Base-by-base conservation (phyloP, 2,797 vertebrate species). In the Hemitrygon akajei region DNA sequence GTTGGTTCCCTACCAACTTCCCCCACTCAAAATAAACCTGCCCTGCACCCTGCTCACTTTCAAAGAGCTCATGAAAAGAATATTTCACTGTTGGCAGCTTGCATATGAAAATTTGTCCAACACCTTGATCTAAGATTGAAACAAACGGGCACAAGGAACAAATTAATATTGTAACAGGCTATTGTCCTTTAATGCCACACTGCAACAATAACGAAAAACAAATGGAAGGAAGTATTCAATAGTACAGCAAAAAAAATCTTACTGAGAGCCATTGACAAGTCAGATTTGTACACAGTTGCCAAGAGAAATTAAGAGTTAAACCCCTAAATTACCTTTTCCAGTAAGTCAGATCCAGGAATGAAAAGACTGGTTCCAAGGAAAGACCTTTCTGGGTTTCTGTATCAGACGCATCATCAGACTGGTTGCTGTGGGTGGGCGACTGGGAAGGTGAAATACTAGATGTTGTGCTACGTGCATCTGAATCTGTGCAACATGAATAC, bases 381-480 rank as follows among this genome's bases (percentile, higher is more conserved):
- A 97, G 97, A 71, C 97, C 96, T 93, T 97, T 97, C 94, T 97
- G 97, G 94, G 97, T 96, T 95, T 98, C 97, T 0, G 97, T 97
- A 76, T 94, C 94, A 7, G 94, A 94, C 22, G 97, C 96, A 7
- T 98, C 97, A 25, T 98, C 97, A 0, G 97, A 98, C 81, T 96
- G 97, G 96, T 97, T 97, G 95, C 97, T 97, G 96, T 98, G 97
- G 94, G 96, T 97, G 71, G 97, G 97, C 14, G 97, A 98, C 96
- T 97, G 97, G 3, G 97, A 96, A 0, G 97, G 97, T 94, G 97
- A 98, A 94, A 96, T 95, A 60, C 97, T 98, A 94, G 97, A 98
- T 75, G 97, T 97, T 1, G 97, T 97, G 95, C 97, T 98, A 95
- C 97, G 97, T 60, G 97, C 97, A 94, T 98, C 97, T 0, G 97